Evolutionary conservation across 2,888 invertebrate species (phyloP).

Genomic region (Phortica okadai): DNA sequence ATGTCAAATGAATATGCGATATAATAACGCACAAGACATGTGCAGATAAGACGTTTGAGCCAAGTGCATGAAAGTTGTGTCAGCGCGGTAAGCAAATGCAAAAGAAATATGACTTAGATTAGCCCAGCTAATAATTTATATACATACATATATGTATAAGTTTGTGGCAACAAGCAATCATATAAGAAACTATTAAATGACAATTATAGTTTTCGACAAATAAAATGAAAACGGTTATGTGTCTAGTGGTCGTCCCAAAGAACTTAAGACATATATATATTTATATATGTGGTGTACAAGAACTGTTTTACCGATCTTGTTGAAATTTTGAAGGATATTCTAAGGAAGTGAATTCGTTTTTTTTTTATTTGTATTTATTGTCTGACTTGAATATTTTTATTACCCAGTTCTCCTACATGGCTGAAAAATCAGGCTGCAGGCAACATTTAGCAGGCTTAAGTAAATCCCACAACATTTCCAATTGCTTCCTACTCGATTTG

Average conservation of each 20-base stretch:
- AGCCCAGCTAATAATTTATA: background rate
- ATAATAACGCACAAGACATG: constrained; percentile 19
- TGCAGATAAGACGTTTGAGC: background rate
- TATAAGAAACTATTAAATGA: constrained; percentile 22
- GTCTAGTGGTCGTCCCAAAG: background rate
- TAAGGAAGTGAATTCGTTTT: too few species aligned
- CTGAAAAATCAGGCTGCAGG: background rate
- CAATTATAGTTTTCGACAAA: background rate
- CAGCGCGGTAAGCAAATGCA: background rate
- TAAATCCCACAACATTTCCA: constrained; percentile 17
- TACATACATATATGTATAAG: background rate
- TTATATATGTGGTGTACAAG: background rate
- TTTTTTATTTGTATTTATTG: background rate
- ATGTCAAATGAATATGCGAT: constrained; percentile 27
- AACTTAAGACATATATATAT: background rate
- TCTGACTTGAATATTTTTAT: background rate
- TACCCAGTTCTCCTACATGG: background rate
- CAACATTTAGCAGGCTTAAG: background rate
- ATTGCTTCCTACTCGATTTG: constrained; percentile 16
- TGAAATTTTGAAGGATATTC: too few species aligned
- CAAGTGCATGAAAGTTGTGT: constrained; percentile 1
- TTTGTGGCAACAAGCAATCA: constrained; percentile 17
- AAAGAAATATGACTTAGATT: constrained; percentile 8
- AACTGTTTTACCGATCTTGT: background rate
- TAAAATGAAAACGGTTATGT: constrained; percentile 25